These are phyloP conservation scores for Mesodorylaimus sp. DNA, from an alignment of 2,888 invertebrate genomes.

Conservation along the genomic window DNA sequence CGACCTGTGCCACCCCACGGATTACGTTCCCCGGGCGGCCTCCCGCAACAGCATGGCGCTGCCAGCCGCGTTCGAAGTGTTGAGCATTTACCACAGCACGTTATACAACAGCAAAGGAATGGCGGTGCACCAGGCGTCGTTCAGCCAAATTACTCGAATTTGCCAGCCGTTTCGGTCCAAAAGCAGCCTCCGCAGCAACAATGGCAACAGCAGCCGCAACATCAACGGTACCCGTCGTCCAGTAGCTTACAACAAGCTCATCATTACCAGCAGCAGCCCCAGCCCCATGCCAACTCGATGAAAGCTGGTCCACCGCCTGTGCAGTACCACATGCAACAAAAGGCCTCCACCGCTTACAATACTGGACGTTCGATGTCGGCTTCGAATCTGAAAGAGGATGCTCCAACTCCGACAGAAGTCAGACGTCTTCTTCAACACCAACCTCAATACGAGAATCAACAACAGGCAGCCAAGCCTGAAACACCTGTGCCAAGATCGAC, in stretches of 20 bases:
- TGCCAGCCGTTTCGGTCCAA: constrained; percentile 7
- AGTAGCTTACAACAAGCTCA: constrained; percentile 21
- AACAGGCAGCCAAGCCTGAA: neutral
- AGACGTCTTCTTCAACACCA: too few species aligned
- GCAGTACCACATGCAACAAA: too few species aligned
- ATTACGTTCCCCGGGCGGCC: too few species aligned
- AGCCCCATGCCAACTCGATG: too few species aligned
- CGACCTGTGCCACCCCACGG: too few species aligned
- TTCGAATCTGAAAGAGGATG: neutral
- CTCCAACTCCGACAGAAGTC: neutral
- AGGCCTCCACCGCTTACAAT: too few species aligned
- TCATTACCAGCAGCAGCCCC: constrained; percentile 16
- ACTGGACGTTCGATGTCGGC: neutral
- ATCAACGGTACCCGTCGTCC: constrained; percentile 28
- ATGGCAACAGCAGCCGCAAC: constrained; percentile 30
- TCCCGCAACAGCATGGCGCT: too few species aligned
- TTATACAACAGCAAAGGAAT: neutral
- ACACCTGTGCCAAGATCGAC: neutral
- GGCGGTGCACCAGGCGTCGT: neutral
- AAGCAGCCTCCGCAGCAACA: constrained; percentile 14
- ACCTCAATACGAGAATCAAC: neutral
- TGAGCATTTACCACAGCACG: neutral
- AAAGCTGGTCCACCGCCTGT: too few species aligned
- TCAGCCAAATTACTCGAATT: neutral
- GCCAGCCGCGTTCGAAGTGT: neutral